phyloP scores from a whole-genome alignment of 37 sponge, comb jelly and placozoan species.

The Aphrocallistes beatrix region DNA sequence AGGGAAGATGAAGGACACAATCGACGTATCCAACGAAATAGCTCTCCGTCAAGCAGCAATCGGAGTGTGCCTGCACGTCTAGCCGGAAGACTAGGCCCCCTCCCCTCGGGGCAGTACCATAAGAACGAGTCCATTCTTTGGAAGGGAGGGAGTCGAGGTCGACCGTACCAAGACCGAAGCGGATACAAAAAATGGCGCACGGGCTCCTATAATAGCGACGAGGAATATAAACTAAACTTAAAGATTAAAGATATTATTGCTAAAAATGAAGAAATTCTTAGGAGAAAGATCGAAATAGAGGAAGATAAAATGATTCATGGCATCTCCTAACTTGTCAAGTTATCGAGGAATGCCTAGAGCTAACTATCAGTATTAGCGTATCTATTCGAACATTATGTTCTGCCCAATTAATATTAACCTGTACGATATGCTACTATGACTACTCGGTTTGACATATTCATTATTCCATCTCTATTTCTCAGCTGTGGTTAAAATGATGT shows the following conservation, averaged over 20 bases:
- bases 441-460: too few relatives aligned
- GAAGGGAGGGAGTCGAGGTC: background rate
- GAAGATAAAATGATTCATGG: conserved; percentile 17
- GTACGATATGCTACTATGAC: too few relatives aligned
- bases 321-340: background rate
- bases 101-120: background rate
- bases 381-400: background rate
- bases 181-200: background rate
- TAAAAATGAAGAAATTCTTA: background rate
- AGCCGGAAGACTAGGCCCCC: background rate
- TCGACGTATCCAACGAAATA: background rate
- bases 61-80: background rate
- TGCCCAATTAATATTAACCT: background rate
- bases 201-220: background rate
- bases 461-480: too few relatives aligned
- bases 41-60: background rate
- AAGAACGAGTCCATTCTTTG: background rate
- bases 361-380: background rate
- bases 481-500: too few relatives aligned
- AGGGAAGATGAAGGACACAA: background rate
- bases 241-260: conserved; percentile 15
- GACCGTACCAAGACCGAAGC: background rate
- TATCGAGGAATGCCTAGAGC: background rate
- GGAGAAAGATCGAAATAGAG: conserved; percentile 11
- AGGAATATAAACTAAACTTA: conserved; percentile 4